A percentile compares a stretch with the other conserved stretches of the same genome.
phyloP scores from a whole-genome alignment of 2,888 invertebrate species.

The Metallyticus violacea region DNA sequence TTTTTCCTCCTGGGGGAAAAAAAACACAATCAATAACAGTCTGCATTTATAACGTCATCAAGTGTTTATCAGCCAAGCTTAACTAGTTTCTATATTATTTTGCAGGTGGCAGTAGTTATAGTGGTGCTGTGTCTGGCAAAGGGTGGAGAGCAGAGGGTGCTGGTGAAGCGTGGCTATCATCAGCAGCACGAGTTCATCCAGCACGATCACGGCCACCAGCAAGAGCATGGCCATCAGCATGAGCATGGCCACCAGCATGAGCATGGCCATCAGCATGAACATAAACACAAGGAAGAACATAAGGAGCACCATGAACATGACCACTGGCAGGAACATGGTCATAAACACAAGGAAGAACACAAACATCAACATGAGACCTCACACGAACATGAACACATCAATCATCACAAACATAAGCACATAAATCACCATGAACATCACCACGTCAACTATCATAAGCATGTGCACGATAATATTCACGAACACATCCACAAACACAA shows the following conservation, averaged over 20 bases:
- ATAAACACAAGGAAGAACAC: neutral
- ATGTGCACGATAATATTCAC: neutral
- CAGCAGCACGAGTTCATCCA: neutral
- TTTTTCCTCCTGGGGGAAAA: too few relatives aligned
- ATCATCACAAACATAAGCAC: neutral
- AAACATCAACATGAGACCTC: neutral
- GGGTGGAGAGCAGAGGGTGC: too few relatives aligned
- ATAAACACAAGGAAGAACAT: neutral
- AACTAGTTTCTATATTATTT: neutral
- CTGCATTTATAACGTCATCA: too few relatives aligned
- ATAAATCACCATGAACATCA: neutral
- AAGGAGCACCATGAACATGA: neutral
- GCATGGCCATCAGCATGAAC: neutral
- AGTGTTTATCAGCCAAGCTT: neutral
- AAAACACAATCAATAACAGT: too few relatives aligned
- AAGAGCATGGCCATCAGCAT: neutral
- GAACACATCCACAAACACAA: neutral
- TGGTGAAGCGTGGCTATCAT: neutral
- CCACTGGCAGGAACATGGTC: neutral
- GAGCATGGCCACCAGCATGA: neutral
- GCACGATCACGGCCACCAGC: neutral
- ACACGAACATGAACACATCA: neutral
- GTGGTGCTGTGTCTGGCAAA: neutral
- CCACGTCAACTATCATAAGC: neutral
- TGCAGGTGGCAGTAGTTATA: neutral